Evolutionary conservation across 2,888 invertebrate species (phyloP), one percentile per base, ranked within the genome.

Genomic region (Athetis lepigone): DNA sequence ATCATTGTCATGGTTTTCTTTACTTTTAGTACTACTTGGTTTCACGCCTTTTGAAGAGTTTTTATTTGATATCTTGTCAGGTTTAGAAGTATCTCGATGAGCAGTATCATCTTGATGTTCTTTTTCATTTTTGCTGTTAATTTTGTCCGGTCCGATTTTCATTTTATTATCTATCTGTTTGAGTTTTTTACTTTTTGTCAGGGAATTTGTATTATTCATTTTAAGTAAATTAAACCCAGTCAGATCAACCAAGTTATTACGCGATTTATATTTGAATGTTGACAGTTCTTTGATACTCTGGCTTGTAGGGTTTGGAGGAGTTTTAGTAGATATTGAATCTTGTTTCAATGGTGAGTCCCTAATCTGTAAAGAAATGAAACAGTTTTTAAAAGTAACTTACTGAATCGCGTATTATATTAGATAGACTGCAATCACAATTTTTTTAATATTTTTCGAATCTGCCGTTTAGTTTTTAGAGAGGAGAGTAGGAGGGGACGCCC

Each of bases 231-330:
- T 58, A 11, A 59, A 72, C 0, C 70, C 72, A 42, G 72, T 70
- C 11, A 70, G 40, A 39, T 64, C 58, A 23, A 70, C 58, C 39
- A 70, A 64, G 33, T 42, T 71, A 45, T 64, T 71, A 2, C 50
- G 40, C 1, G 65, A 71, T 42, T 46, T 58, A 21, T 39, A 39
- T 33, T 29, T 42, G 2, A 37, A 6, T 49, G 36, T 13, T 27
- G 51, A 11, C 13, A 47, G 2, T 18, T 47, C 55, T 27, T 52
- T 47, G 4, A 43, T 47, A 21, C 33, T 37, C 11, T 37, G 70
- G n/a, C 8, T 70, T 27, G 40, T 40, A 18, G 23, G 40, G 4
- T 8, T 25, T 37, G 23, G 9, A 18, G 23, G 40, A 45, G 9
- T 5, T 25, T 42, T 18, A 25, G 11, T 57, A 27, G 36, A n/a